These are phyloP conservation scores for Crepidodera aurea DNA, from an alignment of 2,888 invertebrate species.

Conservation along the genomic window DNA sequence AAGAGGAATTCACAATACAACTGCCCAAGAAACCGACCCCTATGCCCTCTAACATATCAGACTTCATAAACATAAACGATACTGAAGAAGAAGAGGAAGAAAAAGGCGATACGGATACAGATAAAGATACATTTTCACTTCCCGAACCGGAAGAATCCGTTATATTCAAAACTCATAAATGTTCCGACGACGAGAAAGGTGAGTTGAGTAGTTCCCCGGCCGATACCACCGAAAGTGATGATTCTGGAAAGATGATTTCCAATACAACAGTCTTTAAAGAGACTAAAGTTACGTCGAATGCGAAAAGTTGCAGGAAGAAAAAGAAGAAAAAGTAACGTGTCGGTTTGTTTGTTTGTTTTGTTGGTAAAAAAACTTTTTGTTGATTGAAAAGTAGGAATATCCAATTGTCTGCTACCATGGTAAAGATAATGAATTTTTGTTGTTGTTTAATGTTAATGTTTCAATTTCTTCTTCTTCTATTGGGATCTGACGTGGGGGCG, in stretches of 20 bases:
- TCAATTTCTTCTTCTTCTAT: too few species aligned
- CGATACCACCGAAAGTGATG: constrained; percentile 69
- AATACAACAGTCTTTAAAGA: constrained; percentile 48
- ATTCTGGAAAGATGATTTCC: constrained; percentile 59
- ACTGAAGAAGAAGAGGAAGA: constrained; percentile 41
- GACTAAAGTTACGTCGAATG: constrained; percentile 42
- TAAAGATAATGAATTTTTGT: not conserved
- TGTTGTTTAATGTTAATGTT: too few species aligned
- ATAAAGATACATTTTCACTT: constrained; percentile 15
- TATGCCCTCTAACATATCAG: constrained; percentile 30
- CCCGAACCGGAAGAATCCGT: constrained; percentile 50
- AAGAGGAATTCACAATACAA: constrained; percentile 45
- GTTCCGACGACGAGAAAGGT: constrained; percentile 67
- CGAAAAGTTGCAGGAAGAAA: constrained; percentile 62
- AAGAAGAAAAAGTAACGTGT: constrained; percentile 68
- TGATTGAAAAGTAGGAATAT: not conserved
- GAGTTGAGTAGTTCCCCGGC: constrained; percentile 64
- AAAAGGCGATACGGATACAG: constrained; percentile 18
- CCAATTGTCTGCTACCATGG: not conserved
- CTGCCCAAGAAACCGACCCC: constrained; percentile 43
- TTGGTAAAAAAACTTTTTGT: not conserved
- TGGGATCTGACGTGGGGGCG: too few species aligned
- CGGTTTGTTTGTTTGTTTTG: not conserved
- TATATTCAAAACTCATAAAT: constrained; percentile 62
- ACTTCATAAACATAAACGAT: constrained; percentile 49